Conservation (phyloP, 2,113 vertebrate species). For the Cacatua alba region DNA sequence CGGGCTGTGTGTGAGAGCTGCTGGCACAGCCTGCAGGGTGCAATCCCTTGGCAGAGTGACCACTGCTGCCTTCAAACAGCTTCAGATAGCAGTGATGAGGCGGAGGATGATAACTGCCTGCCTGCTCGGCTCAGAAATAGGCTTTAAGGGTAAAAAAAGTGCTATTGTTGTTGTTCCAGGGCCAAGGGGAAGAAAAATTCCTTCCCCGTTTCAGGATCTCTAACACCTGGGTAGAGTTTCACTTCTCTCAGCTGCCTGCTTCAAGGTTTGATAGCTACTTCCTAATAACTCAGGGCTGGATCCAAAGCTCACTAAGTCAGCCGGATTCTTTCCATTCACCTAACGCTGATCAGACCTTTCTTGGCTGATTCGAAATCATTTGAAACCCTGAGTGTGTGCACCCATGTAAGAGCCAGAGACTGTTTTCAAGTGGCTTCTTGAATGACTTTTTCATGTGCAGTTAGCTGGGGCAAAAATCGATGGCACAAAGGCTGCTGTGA, state of each 20-base stretch:
- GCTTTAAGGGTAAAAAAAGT: constrained; percentile 18
- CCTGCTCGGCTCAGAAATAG: constrained; percentile 54
- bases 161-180: constrained; percentile 73
- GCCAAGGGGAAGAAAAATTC: constrained; percentile 73
- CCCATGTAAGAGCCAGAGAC: background rate
- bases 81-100: background rate
- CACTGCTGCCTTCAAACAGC: background rate
- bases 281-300: constrained; percentile 27
- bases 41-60: background rate
- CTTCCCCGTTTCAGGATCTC: constrained; percentile 63
- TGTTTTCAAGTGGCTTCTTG: constrained; percentile 21
- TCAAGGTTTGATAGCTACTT: constrained; percentile 51
- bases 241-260: constrained; percentile 59
- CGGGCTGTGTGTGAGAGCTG: background rate
- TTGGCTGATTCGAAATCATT: constrained; percentile 1
- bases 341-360: background rate
- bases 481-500: background rate
- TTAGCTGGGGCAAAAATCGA: background rate
- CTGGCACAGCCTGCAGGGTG: constrained; percentile 15
- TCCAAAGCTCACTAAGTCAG: constrained; percentile 47
- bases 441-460: constrained; percentile 29
- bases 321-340: constrained; percentile 58
- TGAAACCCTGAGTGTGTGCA: background rate
- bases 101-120: background rate
- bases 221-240: constrained; percentile 74